phyloP scores from a whole-genome alignment of 1,140 invertebrate genomes.

The Bombus ignitus region DNA sequence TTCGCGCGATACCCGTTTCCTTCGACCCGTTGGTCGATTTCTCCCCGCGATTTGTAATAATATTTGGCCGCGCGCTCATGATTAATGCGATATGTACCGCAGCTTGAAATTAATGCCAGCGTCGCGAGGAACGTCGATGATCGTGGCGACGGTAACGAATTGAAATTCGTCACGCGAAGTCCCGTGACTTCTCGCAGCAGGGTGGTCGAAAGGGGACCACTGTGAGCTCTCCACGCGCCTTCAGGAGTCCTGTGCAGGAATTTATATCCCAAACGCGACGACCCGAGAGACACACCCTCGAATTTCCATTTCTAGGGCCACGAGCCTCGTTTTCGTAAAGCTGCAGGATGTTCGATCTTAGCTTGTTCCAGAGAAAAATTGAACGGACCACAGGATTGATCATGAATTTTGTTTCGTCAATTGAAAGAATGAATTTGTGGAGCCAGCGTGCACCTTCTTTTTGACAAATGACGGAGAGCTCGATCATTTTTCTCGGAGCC shows the following conservation, averaged over 20 bases:
- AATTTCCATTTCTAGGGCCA: conserved; percentile 36
- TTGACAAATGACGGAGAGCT: conserved; percentile 9
- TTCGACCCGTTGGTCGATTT: too few relatives aligned
- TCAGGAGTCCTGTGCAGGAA: not conserved
- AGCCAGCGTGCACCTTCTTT: not conserved
- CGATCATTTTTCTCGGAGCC: not conserved
- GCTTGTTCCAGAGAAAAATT: conserved; percentile 12
- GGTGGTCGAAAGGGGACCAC: conserved; percentile 2
- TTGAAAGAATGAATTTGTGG: not conserved
- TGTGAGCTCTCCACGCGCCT: not conserved
- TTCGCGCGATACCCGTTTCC: not conserved
- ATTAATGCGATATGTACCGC: conserved; percentile 23
- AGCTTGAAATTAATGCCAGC: conserved; percentile 19
- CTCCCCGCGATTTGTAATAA: conserved; percentile 29
- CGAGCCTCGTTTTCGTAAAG: conserved; percentile 4
- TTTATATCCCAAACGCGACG: conserved; percentile 41
- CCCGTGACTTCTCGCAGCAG: conserved; percentile 31
- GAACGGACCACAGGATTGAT: not conserved
- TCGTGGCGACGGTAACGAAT: conserved; percentile 34
- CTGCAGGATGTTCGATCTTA: not conserved
- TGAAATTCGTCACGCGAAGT: conserved; percentile 51
- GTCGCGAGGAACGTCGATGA: conserved; percentile 13
- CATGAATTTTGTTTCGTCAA: conserved; percentile 13
- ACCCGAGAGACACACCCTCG: conserved; percentile 36
- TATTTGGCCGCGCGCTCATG: conserved; percentile 13